A percentile compares a stretch with the other conserved stretches of the same genome.
Conservation (phyloP, 2,888 invertebrate genomes). For the Syrphus vitripennis region DNA sequence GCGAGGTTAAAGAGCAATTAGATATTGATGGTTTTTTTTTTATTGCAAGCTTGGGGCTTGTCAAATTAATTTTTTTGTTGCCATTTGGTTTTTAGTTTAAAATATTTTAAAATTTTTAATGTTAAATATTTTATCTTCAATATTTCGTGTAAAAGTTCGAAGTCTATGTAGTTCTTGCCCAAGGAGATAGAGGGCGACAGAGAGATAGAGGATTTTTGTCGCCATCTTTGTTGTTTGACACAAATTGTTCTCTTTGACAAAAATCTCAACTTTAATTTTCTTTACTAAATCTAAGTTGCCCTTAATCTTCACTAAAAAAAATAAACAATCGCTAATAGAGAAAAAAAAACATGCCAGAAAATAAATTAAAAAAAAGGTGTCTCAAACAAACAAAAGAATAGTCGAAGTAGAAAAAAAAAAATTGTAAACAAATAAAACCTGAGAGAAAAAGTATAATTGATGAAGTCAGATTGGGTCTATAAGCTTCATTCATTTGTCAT, state of each 20-base stretch:
- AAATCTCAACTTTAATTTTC: background rate
- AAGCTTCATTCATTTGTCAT: constrained; percentile 39
- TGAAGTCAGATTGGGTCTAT: background rate
- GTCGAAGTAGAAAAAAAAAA: background rate
- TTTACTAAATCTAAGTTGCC: background rate
- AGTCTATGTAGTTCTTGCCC: too few species aligned
- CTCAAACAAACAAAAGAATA: background rate
- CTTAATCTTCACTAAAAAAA: too few species aligned
- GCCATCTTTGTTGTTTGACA: background rate
- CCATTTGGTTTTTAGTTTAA: background rate
- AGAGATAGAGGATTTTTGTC: too few species aligned
- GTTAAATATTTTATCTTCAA: too few species aligned
- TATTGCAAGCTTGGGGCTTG: background rate
- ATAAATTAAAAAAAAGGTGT: constrained; percentile 5
- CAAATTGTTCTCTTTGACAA: background rate
- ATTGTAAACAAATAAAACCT: background rate
- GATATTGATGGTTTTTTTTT: constrained; percentile 26
- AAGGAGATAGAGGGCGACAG: too few species aligned
- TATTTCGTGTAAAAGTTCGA: too few species aligned
- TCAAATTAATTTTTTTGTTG: background rate
- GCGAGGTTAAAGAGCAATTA: constrained; percentile 45
- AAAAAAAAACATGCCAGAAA: background rate
- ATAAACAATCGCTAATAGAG: background rate
- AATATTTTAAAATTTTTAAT: background rate
- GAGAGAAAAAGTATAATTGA: background rate